These are phyloP conservation scores for Perca schrenkii DNA, from an alignment of 2,113 vertebrate genomes.

Conservation along the genomic window DNA sequence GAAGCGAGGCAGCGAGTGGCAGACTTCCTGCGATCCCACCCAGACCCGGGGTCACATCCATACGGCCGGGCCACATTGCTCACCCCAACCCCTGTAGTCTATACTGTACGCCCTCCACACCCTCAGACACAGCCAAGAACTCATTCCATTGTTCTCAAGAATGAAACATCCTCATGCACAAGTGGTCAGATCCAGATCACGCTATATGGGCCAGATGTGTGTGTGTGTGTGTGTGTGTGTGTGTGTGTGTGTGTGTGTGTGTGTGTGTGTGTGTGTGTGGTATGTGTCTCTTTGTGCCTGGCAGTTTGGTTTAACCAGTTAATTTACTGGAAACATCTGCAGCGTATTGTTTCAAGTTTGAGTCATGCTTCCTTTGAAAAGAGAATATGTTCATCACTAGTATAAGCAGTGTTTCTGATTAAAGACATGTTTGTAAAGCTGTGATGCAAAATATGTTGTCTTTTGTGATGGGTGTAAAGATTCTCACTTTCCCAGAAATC, in stretches of 20 bases:
- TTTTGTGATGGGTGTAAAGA: not conserved
- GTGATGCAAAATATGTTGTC: not conserved
- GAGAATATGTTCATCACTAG: too few species aligned
- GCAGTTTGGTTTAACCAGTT: not conserved
- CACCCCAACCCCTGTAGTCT: conserved; percentile 55
- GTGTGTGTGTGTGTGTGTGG: not conserved
- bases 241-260: not conserved
- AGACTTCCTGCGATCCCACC: conserved; percentile 72
- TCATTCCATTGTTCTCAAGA: conserved; percentile 78
- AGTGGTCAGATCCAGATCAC: conserved; percentile 43
- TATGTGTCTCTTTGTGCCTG: not conserved
- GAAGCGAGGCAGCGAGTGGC: conserved; percentile 32
- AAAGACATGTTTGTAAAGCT: not conserved
- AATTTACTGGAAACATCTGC: conserved; percentile 20
- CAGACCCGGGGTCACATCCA: conserved; percentile 71
- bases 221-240: not conserved
- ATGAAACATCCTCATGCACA: conserved; percentile 59
- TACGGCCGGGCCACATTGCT: conserved; percentile 58
- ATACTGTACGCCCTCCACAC: conserved; percentile 56
- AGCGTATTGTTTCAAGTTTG: not conserved
- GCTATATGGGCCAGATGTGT: conserved; percentile 55
- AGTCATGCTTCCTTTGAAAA: not conserved
- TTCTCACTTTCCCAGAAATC: not conserved
- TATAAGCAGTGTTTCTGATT: not conserved
- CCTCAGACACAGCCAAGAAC: conserved; percentile 56